Conservation (phyloP, 2,888 invertebrate species). For the Lepidochrysops patricia region DNA sequence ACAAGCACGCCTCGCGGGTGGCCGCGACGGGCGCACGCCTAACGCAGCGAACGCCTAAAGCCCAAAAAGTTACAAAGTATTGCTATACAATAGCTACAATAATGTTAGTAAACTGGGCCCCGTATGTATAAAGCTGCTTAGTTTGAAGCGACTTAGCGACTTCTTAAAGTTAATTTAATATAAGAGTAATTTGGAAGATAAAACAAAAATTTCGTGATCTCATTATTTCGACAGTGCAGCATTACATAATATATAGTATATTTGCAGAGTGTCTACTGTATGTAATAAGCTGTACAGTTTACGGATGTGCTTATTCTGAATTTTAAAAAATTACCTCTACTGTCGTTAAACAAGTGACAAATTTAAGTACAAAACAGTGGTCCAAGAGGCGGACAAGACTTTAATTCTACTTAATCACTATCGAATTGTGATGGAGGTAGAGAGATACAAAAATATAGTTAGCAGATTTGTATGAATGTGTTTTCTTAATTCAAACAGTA, state of each 20-base stretch:
- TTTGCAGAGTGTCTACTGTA: neutral
- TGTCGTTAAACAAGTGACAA: neutral
- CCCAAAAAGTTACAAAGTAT: neutral
- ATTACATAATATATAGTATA: neutral
- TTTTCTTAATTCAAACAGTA: too few relatives aligned
- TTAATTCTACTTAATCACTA: neutral
- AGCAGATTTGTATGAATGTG: neutral
- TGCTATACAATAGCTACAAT: constrained; percentile 1
- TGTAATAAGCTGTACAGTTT: neutral
- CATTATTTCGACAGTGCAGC: neutral
- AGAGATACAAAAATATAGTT: neutral
- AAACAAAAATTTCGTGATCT: neutral
- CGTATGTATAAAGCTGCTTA: neutral
- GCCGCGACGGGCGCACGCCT: too few relatives aligned
- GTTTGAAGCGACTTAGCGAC: neutral
- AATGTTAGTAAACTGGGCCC: neutral
- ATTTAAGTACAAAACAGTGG: neutral
- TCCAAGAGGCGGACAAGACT: neutral
- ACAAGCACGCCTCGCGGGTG: too few relatives aligned
- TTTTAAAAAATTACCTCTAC: neutral
- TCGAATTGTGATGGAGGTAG: constrained; percentile 1
- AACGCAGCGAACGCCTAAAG: too few relatives aligned
- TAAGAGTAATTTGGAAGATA: neutral
- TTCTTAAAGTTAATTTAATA: neutral
- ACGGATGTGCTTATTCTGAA: neutral